Percentiles rank a stretch among this genome's conserved stretches.
phyloP scores from a whole-genome alignment of 2,797 vertebrate genomes.

The Typhlichthys eigenmanni region DNA sequence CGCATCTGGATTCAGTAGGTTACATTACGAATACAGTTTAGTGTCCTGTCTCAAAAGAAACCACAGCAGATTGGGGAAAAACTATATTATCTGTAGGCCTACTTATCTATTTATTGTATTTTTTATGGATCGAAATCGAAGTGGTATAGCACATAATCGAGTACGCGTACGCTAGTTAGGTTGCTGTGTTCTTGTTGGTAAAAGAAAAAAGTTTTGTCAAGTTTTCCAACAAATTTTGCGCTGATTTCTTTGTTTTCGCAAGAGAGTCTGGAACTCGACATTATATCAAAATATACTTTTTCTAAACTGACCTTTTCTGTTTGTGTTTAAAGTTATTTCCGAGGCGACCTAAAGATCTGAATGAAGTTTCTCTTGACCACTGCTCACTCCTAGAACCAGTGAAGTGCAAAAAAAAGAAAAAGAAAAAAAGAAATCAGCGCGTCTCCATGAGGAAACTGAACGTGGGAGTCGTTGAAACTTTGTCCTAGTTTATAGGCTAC shows the following conservation, averaged over 20 bases:
- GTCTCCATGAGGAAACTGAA: conserved; percentile 73
- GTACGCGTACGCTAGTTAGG: conserved; percentile 8
- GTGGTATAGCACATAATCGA: conserved; percentile 11
- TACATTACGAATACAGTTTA: conserved; percentile 36
- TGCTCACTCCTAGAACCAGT: conserved; percentile 10
- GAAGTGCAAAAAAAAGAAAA: conserved; percentile 20
- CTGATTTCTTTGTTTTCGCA: conserved; percentile 13
- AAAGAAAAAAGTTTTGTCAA: conserved; percentile 22
- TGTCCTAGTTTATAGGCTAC: conserved; percentile 32
- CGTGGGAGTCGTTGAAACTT: conserved; percentile 55
- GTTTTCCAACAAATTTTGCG: conserved; percentile 10
- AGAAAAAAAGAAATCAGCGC: conserved; percentile 37
- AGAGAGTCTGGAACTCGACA: conserved; percentile 41
- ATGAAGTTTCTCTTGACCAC: conserved; percentile 53
- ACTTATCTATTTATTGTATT: conserved; percentile 14
- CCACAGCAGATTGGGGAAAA: conserved; percentile 31
- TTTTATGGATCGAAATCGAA: conserved; percentile 32
- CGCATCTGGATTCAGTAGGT: conserved; percentile 67
- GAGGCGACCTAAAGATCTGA: conserved; percentile 42
- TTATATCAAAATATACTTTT: neutral
- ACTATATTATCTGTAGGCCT: conserved; percentile 23
- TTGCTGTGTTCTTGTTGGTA: conserved; percentile 29
- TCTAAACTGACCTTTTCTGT: conserved; percentile 1
- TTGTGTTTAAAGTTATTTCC: neutral
- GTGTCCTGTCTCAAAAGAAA: conserved; percentile 32